Conservation (phyloP, 2,113 vertebrate species). For the Oryzias woworae region DNA sequence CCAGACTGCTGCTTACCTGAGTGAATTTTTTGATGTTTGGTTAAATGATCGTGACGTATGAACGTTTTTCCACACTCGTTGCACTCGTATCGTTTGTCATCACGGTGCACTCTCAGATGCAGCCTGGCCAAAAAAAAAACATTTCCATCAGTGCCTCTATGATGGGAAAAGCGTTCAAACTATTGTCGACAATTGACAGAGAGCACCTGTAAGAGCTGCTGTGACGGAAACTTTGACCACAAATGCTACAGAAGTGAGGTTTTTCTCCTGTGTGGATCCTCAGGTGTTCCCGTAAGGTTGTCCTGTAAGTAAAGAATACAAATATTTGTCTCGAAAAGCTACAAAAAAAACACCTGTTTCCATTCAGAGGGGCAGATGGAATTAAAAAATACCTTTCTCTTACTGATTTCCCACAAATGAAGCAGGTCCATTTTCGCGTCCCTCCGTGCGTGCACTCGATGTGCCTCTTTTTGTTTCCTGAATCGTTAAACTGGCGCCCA, state of each 20-base stretch:
- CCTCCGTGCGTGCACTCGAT: conserved; percentile 97
- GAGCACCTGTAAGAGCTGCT: conserved; percentile 94
- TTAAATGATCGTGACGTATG: conserved; percentile 96
- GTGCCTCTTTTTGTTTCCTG: conserved; percentile 94
- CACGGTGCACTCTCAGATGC: conserved; percentile 93
- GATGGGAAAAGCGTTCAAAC: background rate
- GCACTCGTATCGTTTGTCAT: conserved; percentile 97
- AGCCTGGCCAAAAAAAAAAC: conserved; percentile 74
- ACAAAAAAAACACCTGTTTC: too few species aligned
- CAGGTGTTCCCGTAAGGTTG: conserved; percentile 93
- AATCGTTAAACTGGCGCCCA: conserved; percentile 96
- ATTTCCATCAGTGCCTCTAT: background rate
- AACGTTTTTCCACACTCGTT: conserved; percentile 98
- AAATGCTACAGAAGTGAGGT: conserved; percentile 96
- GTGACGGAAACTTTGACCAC: conserved; percentile 96
- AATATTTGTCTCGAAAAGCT: background rate
- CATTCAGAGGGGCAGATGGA: background rate
- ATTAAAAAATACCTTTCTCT: conserved; percentile 84
- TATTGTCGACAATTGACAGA: background rate
- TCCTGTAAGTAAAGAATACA: conserved; percentile 70
- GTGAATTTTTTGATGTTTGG: conserved; percentile 98
- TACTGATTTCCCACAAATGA: conserved; percentile 95
- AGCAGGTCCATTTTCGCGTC: conserved; percentile 97
- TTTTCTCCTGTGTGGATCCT: conserved; percentile 98
- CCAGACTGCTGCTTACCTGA: conserved; percentile 78